Evolutionary conservation across 2,113 vertebrate species (phyloP).

Genomic region (Python bivittatus): DNA sequence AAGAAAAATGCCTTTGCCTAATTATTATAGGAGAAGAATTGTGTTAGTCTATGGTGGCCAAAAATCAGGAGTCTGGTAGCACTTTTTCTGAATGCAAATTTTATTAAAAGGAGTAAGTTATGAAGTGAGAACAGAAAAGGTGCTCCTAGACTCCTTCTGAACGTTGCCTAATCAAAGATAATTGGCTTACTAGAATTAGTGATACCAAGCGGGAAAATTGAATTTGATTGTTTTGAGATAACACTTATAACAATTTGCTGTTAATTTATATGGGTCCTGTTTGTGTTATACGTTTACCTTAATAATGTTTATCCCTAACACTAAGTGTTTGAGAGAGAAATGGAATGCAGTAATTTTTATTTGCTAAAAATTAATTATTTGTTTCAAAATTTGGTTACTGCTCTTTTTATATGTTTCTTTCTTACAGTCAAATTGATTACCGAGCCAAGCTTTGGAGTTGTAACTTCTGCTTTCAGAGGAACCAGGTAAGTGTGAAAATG

Average conservation of each 20-base stretch:
- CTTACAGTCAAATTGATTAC: slow-evolving; percentile 92
- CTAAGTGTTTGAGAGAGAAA: neutral
- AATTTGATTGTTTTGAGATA: neutral
- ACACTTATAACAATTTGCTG: neutral
- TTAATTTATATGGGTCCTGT: neutral
- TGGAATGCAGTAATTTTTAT: neutral
- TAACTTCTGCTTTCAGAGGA: slow-evolving; percentile 98
- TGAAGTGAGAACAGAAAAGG: too few species aligned
- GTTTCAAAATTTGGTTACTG: neutral
- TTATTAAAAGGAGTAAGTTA: too few species aligned
- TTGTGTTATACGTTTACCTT: neutral
- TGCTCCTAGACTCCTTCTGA: too few species aligned
- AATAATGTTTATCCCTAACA: neutral
- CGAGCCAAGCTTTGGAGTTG: slow-evolving; percentile 97
- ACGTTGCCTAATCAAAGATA: neutral
- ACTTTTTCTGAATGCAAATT: too few species aligned
- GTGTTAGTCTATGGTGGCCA: too few species aligned
- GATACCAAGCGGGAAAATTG: neutral
- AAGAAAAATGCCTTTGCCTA: too few species aligned
- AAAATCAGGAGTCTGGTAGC: too few species aligned
- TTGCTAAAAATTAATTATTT: neutral
- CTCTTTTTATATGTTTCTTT: slow-evolving; percentile 32
- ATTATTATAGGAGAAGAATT: too few species aligned
- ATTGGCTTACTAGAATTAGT: neutral
- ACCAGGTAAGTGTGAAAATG: slow-evolving; percentile 80